Evolutionary conservation across 1,140 invertebrate genomes (phyloP), one percentile per base, ranked within the genome.

Genomic region (Drosophila pachea): DNA sequence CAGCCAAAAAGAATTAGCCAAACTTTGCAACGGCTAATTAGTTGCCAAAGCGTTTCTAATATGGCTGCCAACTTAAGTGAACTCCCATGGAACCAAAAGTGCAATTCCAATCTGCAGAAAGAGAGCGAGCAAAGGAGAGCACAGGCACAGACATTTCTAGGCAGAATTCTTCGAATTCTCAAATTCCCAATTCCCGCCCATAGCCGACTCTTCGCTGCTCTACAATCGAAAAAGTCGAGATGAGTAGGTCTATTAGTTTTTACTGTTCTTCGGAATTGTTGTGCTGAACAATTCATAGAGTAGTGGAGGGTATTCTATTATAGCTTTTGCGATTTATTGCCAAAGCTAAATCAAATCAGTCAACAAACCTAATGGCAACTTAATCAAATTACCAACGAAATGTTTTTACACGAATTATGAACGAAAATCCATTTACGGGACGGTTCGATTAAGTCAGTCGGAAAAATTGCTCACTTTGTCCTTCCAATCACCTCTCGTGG

Each of bases 11-110:
- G 42, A 62, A 63, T 74, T 74, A 22, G 31, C 55, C 60, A 71
- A 71, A 70, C 62, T 70, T 59, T 68, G 65, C 33, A 75, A 69
- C 60, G 60, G 68, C 65, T 84, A 84, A 83, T 84, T 83, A 83
- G 81, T 79, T 83, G 40, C 65, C 59, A 84, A 83, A 83, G 73
- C 74, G 79, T 78, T 83, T 84, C 75, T 73, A 84, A 83, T 78
- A 31, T n/a, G 16, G 12, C n/a, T 66, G 40, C 50, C 49, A 60
- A 73, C 68, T 76, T 78, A 74, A 78, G 58, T 68, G 60, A 79
- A 75, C 75, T 84, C 68, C 60, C 72, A 76, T 81, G 66, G 73
- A 70, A 73, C 66, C 76, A 70, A 22, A 22, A 22, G 22, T 22
- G 22, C 22, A 76, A 70, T 12, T 16, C 36, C 12, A 7, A 22